Base-by-base conservation (phyloP, 2,797 vertebrate genomes). In the Tokudaia muenninki region DNA sequence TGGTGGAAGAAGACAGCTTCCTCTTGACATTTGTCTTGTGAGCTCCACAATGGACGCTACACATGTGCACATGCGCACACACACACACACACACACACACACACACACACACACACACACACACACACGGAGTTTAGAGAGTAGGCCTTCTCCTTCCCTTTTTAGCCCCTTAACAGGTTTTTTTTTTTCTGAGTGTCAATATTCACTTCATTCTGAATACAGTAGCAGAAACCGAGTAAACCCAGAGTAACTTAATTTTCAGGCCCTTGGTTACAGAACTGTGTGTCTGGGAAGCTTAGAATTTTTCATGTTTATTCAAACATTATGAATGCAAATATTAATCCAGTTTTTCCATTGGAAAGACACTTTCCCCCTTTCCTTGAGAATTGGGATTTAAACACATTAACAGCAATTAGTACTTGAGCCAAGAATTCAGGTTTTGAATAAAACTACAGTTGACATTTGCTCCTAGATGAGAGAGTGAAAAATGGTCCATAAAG, bases 401-500 rank as follows among this genome's bases (percentile, higher is more conserved):
- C 96, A 98, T 97, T 95, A 98, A 90, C 74, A 47, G 17, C 90
- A 96, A 97, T 94, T 97, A 97, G 89, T 95, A 84, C 65, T 79
- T 81, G 84, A 97, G 90, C 92, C 22, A 67, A 97, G 92, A 96
- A 93, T 52, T 95, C 81, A 94, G 78, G 22, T 97, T 97, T 97
- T 91, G 94, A 79, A 44, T 14, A 94, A 97, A 97, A 90, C 59
- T 89, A 14, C 0, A 13, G 96, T 97, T 96, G 92, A 96, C 10
- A 4, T 97, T 98, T 98, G 52, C 92, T 97, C 80, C 86, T 97
- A 70, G 88, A 98, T 97, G 89, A 94, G 67, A 97, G 92, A 97
- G 55, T 96, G 97, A 97, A 98, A 98, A 98, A 97, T 75, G 84
- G 86, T 94, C 98, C 90, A 78, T 97, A 96, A 96, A 91, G 95